Conservation (phyloP, 2,797 vertebrate species). For the Knipowitschia caucasica region DNA sequence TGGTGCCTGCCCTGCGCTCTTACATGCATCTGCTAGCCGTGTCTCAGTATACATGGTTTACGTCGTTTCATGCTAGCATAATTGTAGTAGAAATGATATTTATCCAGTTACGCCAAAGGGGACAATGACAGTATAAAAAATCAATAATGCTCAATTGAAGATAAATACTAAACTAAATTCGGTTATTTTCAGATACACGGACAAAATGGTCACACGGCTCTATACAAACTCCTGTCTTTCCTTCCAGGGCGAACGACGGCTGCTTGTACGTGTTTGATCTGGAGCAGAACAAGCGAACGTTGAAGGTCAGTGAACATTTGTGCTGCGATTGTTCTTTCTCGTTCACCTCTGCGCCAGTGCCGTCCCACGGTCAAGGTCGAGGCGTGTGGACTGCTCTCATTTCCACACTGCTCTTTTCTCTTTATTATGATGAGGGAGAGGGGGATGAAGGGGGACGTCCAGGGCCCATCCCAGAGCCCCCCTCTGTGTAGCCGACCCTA, state of each 20-base stretch:
- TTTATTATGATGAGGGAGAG: not conserved
- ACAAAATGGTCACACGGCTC: not conserved
- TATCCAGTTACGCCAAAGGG: too few relatives aligned
- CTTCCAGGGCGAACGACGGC: constrained; percentile 87
- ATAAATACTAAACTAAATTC: too few relatives aligned
- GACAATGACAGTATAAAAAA: too few relatives aligned
- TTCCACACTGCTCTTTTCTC: constrained; percentile 12
- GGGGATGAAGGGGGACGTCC: not conserved
- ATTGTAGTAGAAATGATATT: too few relatives aligned
- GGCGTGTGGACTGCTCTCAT: not conserved
- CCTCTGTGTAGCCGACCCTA: constrained; percentile 33
- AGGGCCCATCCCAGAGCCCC: constrained; percentile 17
- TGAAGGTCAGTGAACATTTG: constrained; percentile 77
- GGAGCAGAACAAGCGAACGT: constrained; percentile 83
- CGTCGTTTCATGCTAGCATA: too few relatives aligned
- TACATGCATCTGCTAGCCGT: too few relatives aligned
- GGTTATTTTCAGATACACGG: too few relatives aligned
- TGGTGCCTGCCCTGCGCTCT: too few relatives aligned
- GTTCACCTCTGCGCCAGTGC: not conserved
- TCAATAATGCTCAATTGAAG: too few relatives aligned
- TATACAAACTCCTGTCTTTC: constrained; percentile 6
- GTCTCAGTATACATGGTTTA: too few relatives aligned
- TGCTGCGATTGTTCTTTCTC: not conserved
- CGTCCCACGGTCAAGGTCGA: constrained; percentile 34
- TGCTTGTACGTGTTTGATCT: constrained; percentile 91